These are phyloP conservation scores for Rhineura floridana DNA, from an alignment of 2,113 vertebrate species.

Conservation along the genomic window DNA sequence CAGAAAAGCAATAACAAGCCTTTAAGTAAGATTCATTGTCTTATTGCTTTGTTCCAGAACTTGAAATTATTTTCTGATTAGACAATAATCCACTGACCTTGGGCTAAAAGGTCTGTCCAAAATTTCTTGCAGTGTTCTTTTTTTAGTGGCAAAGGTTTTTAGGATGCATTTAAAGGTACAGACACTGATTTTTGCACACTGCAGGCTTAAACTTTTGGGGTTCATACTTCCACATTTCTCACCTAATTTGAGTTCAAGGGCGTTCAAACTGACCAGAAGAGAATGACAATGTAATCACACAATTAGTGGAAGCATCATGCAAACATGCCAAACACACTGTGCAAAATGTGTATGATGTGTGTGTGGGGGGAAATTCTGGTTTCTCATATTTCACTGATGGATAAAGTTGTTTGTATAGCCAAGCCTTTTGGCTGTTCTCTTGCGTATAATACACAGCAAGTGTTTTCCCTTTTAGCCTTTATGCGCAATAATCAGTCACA, in stretches of 20 bases:
- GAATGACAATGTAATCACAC: not conserved
- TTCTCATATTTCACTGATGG: not conserved
- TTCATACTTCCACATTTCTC: not conserved
- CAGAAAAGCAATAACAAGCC: not conserved
- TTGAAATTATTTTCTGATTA: not conserved
- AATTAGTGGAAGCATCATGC: not conserved
- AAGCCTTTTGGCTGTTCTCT: too few relatives aligned
- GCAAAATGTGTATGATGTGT: not conserved
- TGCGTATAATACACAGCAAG: too few relatives aligned
- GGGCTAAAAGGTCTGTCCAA: not conserved
- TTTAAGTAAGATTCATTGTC: not conserved
- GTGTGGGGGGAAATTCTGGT: not conserved
- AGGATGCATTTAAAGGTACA: too few relatives aligned
- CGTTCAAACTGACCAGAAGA: not conserved
- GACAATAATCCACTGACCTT: not conserved
- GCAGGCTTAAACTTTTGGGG: too few relatives aligned
- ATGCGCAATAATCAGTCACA: too few relatives aligned
- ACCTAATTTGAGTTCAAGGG: not conserved
- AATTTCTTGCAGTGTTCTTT: not conserved
- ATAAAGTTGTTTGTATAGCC: too few relatives aligned
- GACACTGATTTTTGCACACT: not conserved
- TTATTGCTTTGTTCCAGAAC: not conserved
- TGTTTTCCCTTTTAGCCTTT: too few relatives aligned
- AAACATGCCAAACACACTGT: not conserved
- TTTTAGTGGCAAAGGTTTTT: too few relatives aligned